Conservation (phyloP, 2,888 invertebrate genomes). For the Metellina segmentata region DNA sequence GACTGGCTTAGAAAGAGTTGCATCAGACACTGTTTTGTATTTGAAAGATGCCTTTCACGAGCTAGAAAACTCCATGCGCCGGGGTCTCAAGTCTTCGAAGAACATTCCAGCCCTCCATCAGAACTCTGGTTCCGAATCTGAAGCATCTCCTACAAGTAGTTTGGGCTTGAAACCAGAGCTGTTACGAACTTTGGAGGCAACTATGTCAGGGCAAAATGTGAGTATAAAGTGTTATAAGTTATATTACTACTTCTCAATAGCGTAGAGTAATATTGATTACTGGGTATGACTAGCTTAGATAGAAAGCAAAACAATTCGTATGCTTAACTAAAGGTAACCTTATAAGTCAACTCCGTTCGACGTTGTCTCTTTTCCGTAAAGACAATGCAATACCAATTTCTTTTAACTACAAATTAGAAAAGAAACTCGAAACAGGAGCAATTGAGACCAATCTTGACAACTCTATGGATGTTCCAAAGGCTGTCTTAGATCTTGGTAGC, state of each 20-base stretch:
- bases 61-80: slow-evolving; percentile 58
- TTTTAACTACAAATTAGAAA: too few relatives aligned
- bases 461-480: too few relatives aligned
- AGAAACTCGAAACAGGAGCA: too few relatives aligned
- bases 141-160: slow-evolving; percentile 52
- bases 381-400: too few relatives aligned
- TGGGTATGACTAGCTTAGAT: too few relatives aligned
- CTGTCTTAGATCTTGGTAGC: too few relatives aligned
- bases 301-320: too few relatives aligned
- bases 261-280: too few relatives aligned
- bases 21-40: slow-evolving; percentile 69
- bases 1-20: slow-evolving; percentile 65
- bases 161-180: slow-evolving; percentile 51
- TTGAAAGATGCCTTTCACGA: slow-evolving; percentile 71
- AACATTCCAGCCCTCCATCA: slow-evolving; percentile 71
- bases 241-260: background rate
- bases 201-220: slow-evolving; percentile 66
- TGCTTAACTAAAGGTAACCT: too few relatives aligned
- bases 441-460: too few relatives aligned
- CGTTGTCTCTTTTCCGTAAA: too few relatives aligned
- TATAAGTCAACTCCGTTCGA: too few relatives aligned
- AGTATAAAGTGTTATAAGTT: slow-evolving; percentile 14
- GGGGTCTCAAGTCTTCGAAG: slow-evolving; percentile 69
- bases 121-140: slow-evolving; percentile 68
- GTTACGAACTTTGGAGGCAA: slow-evolving; percentile 44